Evolutionary conservation across 2,797 vertebrate genomes (phyloP), one percentile per base, ranked within the genome.

Genomic region (Ciconia nigra): DNA sequence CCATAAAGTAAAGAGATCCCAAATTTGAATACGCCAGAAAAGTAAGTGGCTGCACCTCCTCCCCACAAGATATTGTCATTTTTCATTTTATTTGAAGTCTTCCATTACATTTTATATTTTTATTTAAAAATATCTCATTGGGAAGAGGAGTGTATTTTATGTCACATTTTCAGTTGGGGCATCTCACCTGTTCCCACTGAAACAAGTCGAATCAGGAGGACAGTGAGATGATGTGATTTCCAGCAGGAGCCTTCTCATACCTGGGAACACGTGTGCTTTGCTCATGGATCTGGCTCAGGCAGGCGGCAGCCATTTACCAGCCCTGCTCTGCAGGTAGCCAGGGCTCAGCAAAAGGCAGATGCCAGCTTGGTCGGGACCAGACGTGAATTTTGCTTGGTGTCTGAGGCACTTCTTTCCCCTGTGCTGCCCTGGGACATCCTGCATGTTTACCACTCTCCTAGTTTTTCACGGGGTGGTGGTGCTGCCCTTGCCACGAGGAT

Each of bases 391-490:
- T 89, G 15, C 81, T 73, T 2, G 0, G 4, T 41, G 31, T 5
- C 46, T 15, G 46, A 70, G 62, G 69, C 33, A 49, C 52, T 4
- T 17, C n/a, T 55, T 76, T 52, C 18, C 37, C 26, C 15, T 8
- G 3, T 2, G 4, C 51, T 51, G 15, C 41, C 19, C 28, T 4
- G 15, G 29, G 14, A 44, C 51, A 84, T 13, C 55, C 72, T 55
- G 25, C 31, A 7, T 21, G 31, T 42, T 13, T 14, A 18, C 54
- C 26, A 28, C 33, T 89, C 25, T 69, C 37, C 16, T 31, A 29
- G 21, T 14, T n/a, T 44, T 62, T 35, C 26, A 37, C 1, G 0
- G 2, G 25, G 33, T 1, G 5, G 14, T 5, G 0, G 4, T 59
- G 42, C 74, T 66, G 52, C 33, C 35, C 46, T 65, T 31, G 41